Evolutionary conservation across 2,113 vertebrate species (phyloP), one percentile per base, ranked within the genome.

Genomic region (Paraplagusia blochii): DNA sequence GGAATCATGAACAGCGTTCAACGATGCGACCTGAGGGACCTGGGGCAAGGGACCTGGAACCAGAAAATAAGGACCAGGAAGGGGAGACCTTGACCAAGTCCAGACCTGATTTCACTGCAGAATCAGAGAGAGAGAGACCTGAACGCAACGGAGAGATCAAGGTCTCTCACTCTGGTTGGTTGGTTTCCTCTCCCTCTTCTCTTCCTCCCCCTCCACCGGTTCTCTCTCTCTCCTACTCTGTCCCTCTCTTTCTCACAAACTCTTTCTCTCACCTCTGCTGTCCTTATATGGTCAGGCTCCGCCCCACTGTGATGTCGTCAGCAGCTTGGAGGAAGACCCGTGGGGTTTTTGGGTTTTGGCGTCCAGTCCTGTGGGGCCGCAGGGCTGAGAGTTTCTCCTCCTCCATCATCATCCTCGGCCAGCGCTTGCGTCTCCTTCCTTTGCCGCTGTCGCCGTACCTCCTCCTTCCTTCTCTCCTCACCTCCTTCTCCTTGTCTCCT

Each of bases 321-420:
- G 61, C 55, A 1, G 70, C 70, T 72, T 0, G 16, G 69, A 81
- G 84, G 77, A 80, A 80, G 79, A 80, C 79, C 79, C 81, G 79
- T 82, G 84, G 84, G 84, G 73, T 82, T 84, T 86, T 79, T 72
- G 79, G 84, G 72, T 84, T 79, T 58, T 71, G 67, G 72, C 77
- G 70, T 80, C 74, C 79, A 84, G 84, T 86, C 84, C 84, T 84
- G 84, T 69, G 84, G 84, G 84, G 79, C 81, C 84, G 63, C 81
- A 63, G 77, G 81, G 77, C 81, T 84, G 81, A 77, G 77, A 86
- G 79, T 84, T 80, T 71, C 74, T 82, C 69, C 58, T 77, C 59
- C 79, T 77, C 76, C 76, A 69, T 85, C 80, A 48, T n/a, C 40
- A 16, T 42, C 46, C 63, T 45, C 22, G 22, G 22, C 22, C 22